A percentile compares a stretch with the other conserved stretches of the same genome.
These are phyloP conservation scores for Sinocyclocheilus grahami DNA, from an alignment of 2,113 vertebrate species.

Conservation along the genomic window DNA sequence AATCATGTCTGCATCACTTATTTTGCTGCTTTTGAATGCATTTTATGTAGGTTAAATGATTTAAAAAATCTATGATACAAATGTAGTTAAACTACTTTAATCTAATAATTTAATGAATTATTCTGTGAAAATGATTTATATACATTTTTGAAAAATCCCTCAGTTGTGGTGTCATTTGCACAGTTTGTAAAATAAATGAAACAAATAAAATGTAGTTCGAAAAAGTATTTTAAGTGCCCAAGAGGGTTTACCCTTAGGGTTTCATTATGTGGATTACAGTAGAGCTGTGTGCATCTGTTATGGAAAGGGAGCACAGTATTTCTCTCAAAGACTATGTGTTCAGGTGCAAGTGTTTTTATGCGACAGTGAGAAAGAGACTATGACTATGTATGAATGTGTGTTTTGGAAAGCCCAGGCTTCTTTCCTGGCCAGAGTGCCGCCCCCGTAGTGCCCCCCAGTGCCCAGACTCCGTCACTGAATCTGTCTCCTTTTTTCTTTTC, in stretches of 20 bases:
- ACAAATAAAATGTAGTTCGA: not conserved
- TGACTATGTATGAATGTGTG: slow-evolving; percentile 44
- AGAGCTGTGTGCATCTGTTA: slow-evolving; percentile 23
- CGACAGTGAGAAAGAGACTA: slow-evolving; percentile 15
- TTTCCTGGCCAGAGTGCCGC: slow-evolving; percentile 65
- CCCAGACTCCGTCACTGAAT: slow-evolving; percentile 71
- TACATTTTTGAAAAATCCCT: too few relatives aligned
- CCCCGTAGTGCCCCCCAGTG: slow-evolving; percentile 76
- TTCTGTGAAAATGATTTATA: too few relatives aligned
- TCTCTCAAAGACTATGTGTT: slow-evolving; percentile 19
- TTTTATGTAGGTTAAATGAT: too few relatives aligned
- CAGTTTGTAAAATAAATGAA: too few relatives aligned
- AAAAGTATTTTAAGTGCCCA: not conserved
- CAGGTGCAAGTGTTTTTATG: slow-evolving; percentile 36
- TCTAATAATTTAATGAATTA: too few relatives aligned
- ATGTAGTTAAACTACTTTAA: too few relatives aligned
- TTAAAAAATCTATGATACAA: too few relatives aligned
- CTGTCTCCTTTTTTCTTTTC: not conserved
- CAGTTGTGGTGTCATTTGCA: too few relatives aligned
- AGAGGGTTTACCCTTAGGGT: not conserved
- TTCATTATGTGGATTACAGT: slow-evolving; percentile 39
- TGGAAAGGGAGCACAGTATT: not conserved
- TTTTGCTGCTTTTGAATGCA: too few relatives aligned
- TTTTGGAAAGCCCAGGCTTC: slow-evolving; percentile 33
- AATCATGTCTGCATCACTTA: too few relatives aligned